Conservation (phyloP, 2,797 vertebrate species). For the Takifugu rubripes region DNA sequence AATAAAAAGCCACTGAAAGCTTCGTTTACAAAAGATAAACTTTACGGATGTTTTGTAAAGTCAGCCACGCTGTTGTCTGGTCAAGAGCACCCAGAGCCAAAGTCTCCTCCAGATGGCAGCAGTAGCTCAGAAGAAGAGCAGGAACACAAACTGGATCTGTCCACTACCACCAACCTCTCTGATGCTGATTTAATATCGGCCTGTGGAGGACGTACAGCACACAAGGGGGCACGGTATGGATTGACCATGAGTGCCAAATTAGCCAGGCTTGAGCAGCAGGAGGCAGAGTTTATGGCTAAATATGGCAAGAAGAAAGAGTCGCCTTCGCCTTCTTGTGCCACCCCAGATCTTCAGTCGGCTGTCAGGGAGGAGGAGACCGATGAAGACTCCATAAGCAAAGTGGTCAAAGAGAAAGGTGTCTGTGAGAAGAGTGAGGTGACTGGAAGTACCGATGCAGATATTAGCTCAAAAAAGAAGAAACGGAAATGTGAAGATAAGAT, state of each 20-base stretch:
- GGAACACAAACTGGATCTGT: slow-evolving; percentile 79
- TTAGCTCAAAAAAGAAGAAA: slow-evolving; percentile 47
- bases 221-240: slow-evolving; percentile 93
- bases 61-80: slow-evolving; percentile 79
- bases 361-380: slow-evolving; percentile 6
- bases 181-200: slow-evolving; percentile 82
- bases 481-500: slow-evolving; percentile 23
- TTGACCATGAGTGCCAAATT: slow-evolving; percentile 93
- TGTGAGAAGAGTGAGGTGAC: not conserved
- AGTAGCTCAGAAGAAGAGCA: slow-evolving; percentile 73
- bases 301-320: slow-evolving; percentile 64
- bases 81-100: slow-evolving; percentile 68
- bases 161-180: slow-evolving; percentile 81
- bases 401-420: slow-evolving; percentile 15
- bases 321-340: not conserved
- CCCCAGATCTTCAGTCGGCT: not conserved
- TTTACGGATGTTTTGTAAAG: slow-evolving; percentile 92
- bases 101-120: slow-evolving; percentile 42
- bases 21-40: slow-evolving; percentile 45
- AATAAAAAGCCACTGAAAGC: slow-evolving; percentile 80
- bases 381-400: slow-evolving; percentile 28
- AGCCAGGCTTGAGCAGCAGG: slow-evolving; percentile 89
- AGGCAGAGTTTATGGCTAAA: slow-evolving; percentile 84
- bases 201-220: slow-evolving; percentile 91
- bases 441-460: slow-evolving; percentile 10